Percentiles rank a stretch among this genome's conserved stretches.
These are phyloP conservation scores for Pollachius pollachius DNA, from an alignment of 2,113 vertebrate genomes.

Conservation along the genomic window DNA sequence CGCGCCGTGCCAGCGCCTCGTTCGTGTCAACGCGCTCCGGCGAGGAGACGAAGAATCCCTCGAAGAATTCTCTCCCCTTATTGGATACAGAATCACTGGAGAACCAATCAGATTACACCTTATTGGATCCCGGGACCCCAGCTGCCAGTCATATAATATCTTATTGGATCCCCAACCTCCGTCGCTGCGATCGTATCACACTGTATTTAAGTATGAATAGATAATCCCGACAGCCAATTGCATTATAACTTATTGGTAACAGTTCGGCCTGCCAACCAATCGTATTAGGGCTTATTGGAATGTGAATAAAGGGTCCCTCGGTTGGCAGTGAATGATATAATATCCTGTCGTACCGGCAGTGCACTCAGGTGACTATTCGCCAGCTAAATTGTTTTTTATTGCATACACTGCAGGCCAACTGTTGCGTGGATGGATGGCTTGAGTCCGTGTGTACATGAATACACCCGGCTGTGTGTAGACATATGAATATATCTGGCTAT, in stretches of 20 bases:
- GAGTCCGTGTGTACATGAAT: no score
- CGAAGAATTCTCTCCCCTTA: conserved; percentile 29
- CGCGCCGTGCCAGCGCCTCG: no score
- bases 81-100: conserved; percentile 35
- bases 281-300: conserved; percentile 46
- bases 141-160: conserved; percentile 49
- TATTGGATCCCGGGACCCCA: conserved; percentile 34
- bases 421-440: conserved; percentile 17
- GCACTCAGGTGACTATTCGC: conserved; percentile 16
- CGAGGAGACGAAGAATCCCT: not conserved
- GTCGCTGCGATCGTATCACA: conserved; percentile 40
- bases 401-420: not conserved
- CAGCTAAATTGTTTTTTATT: conserved; percentile 20
- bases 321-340: conserved; percentile 41
- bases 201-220: conserved; percentile 46
- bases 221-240: conserved; percentile 54
- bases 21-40: not conserved
- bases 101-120: conserved; percentile 48
- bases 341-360: conserved; percentile 15
- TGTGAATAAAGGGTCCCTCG: conserved; percentile 45
- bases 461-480: no score
- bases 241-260: conserved; percentile 54
- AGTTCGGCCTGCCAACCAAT: conserved; percentile 31
- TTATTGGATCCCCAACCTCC: conserved; percentile 45
- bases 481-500: no score